Base-by-base conservation (phyloP, 2,888 invertebrate genomes). In the Anthophora plumipes region DNA sequence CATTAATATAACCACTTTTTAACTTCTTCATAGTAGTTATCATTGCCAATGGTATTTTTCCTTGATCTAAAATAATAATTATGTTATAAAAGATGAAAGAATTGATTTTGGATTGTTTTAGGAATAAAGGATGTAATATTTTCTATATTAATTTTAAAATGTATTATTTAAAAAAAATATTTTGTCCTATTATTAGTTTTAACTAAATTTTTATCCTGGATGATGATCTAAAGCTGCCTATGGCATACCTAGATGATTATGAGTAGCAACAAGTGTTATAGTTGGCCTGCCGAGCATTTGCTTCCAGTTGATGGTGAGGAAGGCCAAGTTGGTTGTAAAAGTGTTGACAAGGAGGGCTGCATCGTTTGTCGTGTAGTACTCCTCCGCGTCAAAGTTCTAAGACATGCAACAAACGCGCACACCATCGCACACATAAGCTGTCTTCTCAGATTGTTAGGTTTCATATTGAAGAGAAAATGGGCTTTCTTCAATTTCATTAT, bases 1-100 rank as follows among this genome's bases (percentile, higher is more conserved):
- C 99, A 92, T 99, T 99, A 70, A 99, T 98, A 92, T 99, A 99
- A 12, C 99, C 99, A 79, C 98, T 99, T 93, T 99, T 98, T 5
- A 99, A 94, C 94, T 99, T 99, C 92, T 99, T 98, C 96, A 99
- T 98, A 1, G 99, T 99, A 2, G 98, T 98, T 88, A 99, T 97
- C 96, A 99, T 98, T 0, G 99, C 98, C 92, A 98, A 95, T 0
- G 98, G 98, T 82, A 98, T 97, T 94, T 96, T 97, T 77, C 97
- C 98, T 94, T 98, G 96, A 94, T 98, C 98, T 98, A 84, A 20
- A 89, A 90, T 57, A n/a, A 39, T 37, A 67, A 80, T 68, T 39
- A 48, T 57, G 12, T 22, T 37, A 37, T 8, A 17, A 20, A 66
- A 61, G 55, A 17, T 59, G 1, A n/a, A 54, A 59, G 3, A 46